A percentile compares a stretch with the other conserved stretches of the same genome.
phyloP scores from a whole-genome alignment of 2,113 vertebrate species.

The Murina feae region DNA sequence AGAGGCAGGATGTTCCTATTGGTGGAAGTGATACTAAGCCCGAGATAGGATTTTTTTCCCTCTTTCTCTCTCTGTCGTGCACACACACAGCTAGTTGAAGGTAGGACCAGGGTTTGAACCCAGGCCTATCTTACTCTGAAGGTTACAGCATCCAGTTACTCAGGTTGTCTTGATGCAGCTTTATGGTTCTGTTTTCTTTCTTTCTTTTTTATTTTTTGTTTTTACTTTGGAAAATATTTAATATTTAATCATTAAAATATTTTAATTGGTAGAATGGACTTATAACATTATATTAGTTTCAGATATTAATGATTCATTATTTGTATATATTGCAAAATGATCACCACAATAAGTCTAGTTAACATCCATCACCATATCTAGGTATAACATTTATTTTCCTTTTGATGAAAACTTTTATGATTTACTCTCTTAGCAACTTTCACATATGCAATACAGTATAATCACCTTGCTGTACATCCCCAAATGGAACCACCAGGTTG shows the following conservation, averaged over 20 bases:
- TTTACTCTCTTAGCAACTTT: not conserved
- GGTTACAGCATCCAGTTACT: not conserved
- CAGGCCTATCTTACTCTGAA: not conserved
- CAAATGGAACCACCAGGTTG: not conserved
- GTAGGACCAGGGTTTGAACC: not conserved
- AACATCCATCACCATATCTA: not conserved
- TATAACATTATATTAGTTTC: not conserved
- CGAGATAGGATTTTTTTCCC: not conserved
- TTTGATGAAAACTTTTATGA: not conserved
- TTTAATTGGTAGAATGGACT: not conserved
- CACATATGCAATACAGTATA: not conserved
- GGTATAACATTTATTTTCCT: not conserved
- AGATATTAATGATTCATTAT: not conserved
- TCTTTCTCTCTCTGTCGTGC: not conserved
- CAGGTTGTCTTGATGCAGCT: not conserved
- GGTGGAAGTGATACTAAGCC: not conserved
- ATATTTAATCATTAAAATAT: not conserved
- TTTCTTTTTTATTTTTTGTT: not conserved
- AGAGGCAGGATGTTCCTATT: not conserved
- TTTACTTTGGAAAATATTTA: not conserved
- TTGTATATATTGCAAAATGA: not conserved
- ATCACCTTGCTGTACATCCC: not conserved
- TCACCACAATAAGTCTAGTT: not conserved
- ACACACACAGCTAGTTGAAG: not conserved
- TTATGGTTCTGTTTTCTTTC: not conserved